Conservation (phyloP, 2,113 vertebrate genomes). For the Eublepharis macularius region DNA sequence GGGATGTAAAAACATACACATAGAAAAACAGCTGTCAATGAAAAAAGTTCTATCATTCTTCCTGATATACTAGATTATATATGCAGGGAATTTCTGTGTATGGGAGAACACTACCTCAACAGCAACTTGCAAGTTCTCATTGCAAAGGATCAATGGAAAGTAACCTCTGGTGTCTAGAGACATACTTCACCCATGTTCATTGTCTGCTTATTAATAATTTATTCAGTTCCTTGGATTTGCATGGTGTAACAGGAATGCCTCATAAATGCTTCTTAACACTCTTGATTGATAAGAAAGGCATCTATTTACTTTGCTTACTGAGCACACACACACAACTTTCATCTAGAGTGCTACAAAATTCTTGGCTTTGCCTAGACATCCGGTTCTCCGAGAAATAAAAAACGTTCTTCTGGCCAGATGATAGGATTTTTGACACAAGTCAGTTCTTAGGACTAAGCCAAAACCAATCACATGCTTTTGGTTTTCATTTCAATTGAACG, state of each 20-base stretch:
- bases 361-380: background rate
- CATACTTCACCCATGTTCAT: background rate
- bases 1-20: background rate
- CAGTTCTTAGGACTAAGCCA: background rate
- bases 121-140: background rate
- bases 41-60: background rate
- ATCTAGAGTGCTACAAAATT: background rate
- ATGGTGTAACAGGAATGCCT: background rate
- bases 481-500: background rate
- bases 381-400: background rate
- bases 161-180: background rate
- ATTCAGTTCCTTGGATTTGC: background rate
- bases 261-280: background rate
- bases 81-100: background rate
- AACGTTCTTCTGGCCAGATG: background rate
- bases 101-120: background rate
- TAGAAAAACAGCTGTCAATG: background rate
- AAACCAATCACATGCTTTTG: background rate
- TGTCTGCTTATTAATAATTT: slow-evolving; percentile 13
- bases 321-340: no score
- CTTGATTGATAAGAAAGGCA: background rate
- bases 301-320: background rate
- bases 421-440: background rate
- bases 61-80: background rate
- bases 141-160: background rate